Percentiles rank a stretch among this genome's conserved stretches.
Evolutionary conservation across 2,888 invertebrate species (phyloP).

Genomic region (Dryococelus australis): DNA sequence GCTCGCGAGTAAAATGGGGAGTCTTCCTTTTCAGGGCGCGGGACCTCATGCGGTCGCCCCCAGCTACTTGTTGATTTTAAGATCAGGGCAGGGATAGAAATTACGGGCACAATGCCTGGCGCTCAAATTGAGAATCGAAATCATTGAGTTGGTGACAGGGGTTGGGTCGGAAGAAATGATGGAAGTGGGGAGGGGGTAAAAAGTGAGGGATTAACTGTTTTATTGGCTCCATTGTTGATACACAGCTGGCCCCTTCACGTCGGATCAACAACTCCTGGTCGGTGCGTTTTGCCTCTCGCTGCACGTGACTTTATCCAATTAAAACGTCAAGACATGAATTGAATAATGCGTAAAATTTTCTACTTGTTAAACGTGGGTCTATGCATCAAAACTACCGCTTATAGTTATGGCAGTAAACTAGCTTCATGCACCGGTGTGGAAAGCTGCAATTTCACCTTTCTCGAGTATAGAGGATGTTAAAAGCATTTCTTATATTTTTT

Average conservation of each 20-base stretch:
- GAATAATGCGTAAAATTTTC: background rate
- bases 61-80: background rate
- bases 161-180: background rate
- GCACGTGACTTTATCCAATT: background rate
- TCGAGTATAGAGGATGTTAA: too few species aligned
- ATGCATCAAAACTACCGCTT: too few species aligned
- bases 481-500: too few species aligned
- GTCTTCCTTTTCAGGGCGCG: background rate
- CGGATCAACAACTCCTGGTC: background rate
- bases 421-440: too few species aligned
- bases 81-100: background rate
- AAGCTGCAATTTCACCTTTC: too few species aligned
- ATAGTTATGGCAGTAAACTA: too few species aligned
- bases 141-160: too few species aligned
- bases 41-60: background rate
- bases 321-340: background rate
- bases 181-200: background rate
- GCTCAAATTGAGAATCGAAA: too few species aligned
- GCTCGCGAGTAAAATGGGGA: too few species aligned
- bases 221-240: background rate
- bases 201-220: background rate
- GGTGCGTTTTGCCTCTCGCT: background rate
- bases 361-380: too few species aligned
- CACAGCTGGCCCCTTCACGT: background rate
- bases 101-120: too few species aligned